A percentile compares a stretch with the other conserved stretches of the same genome.
These are phyloP conservation scores for Athene cunicularia DNA, from an alignment of 2,113 vertebrate species.

Conservation along the genomic window DNA sequence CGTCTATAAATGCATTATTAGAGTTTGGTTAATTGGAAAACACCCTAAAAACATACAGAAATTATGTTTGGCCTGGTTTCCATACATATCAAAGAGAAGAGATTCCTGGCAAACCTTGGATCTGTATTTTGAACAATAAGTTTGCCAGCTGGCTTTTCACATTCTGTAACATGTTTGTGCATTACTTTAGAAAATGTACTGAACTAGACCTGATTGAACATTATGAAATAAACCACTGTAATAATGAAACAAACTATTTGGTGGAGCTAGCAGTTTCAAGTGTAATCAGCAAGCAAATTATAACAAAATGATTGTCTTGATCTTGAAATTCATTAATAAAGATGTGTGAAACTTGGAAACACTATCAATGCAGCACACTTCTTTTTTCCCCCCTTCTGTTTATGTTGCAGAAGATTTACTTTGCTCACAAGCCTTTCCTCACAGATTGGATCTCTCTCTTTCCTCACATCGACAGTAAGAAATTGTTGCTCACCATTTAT, in stretches of 20 bases:
- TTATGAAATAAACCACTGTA: neutral
- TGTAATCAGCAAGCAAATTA: neutral
- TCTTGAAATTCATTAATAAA: neutral
- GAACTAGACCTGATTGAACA: neutral
- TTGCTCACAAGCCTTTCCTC: accelerated
- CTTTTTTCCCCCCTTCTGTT: accelerated
- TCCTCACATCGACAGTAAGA: accelerated
- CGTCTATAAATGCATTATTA: neutral
- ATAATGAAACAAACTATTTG: neutral
- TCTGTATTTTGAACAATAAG: neutral
- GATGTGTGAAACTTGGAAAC: neutral
- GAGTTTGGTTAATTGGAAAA: neutral
- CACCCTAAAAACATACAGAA: neutral
- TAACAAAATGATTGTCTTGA: neutral
- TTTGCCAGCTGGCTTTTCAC: neutral
- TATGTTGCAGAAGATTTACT: neutral
- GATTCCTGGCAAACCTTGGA: neutral
- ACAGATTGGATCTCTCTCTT: neutral
- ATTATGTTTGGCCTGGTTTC: slow-evolving; percentile 11
- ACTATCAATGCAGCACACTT: neutral
- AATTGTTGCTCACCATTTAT: neutral
- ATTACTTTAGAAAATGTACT: neutral
- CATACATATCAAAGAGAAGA: neutral
- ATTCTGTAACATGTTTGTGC: neutral
- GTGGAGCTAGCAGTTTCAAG: neutral